These are phyloP conservation scores for Oncopeltus fasciatus DNA, from an alignment of 1,140 invertebrate species.

Conservation along the genomic window DNA sequence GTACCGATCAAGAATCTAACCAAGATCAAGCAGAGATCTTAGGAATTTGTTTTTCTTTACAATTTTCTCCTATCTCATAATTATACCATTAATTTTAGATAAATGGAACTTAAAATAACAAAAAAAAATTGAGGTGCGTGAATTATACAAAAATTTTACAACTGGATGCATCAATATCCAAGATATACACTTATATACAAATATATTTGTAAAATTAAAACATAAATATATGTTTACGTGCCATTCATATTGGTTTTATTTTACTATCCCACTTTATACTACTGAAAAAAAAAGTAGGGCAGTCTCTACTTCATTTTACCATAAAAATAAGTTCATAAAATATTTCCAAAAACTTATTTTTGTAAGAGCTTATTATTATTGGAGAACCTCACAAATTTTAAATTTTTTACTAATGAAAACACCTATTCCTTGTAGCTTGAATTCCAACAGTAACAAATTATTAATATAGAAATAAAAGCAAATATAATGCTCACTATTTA, in stretches of 20 bases:
- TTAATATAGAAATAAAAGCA: too few species aligned
- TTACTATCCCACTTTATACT: neutral
- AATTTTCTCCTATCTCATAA: neutral
- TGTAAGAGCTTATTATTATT: too few species aligned
- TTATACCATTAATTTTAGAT: neutral
- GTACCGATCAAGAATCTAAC: neutral
- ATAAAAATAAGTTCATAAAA: too few species aligned
- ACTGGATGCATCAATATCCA: neutral
- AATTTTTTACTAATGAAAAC: too few species aligned
- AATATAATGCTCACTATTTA: too few species aligned
- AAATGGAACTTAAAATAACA: neutral
- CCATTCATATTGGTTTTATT: neutral
- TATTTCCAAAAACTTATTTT: too few species aligned
- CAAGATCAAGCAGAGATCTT: neutral
- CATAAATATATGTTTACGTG: neutral
- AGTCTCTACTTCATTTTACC: too few species aligned
- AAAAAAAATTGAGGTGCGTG: neutral
- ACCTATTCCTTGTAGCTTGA: too few species aligned
- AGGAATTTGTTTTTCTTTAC: neutral
- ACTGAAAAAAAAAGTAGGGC: too few species aligned
- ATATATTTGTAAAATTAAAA: constrained; percentile 8
- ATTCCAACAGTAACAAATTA: too few species aligned
- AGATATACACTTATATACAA: constrained; percentile 2
- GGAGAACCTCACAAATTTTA: too few species aligned
- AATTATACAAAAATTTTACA: neutral